Conservation (phyloP, 2,888 invertebrate species). For the Yponomeuta sedellus region DNA sequence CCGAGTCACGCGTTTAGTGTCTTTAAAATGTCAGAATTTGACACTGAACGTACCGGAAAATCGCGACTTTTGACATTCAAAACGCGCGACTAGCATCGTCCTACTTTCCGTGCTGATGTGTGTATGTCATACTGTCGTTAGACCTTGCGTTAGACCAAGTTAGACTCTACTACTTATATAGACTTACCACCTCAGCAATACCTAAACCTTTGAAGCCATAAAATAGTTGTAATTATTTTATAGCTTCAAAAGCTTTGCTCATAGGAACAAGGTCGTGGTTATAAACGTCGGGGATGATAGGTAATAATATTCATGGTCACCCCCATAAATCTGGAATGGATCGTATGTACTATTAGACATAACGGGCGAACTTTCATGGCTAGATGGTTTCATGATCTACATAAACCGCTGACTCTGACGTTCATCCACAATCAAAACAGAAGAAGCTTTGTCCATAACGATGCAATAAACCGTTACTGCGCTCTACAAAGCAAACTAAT, state of each 20-base stretch:
- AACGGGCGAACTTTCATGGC: not conserved
- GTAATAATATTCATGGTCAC: not conserved
- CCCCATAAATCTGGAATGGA: conserved; percentile 5
- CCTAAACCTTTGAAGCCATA: too few species aligned
- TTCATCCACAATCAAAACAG: not conserved
- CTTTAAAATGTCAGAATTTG: too few species aligned
- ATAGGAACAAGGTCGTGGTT: not conserved
- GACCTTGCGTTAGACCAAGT: not conserved
- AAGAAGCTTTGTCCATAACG: not conserved
- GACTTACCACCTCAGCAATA: not conserved
- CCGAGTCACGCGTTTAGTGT: too few species aligned
- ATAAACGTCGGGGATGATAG: not conserved
- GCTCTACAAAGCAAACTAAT: not conserved
- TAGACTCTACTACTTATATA: too few species aligned
- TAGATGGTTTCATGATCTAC: not conserved
- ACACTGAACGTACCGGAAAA: too few species aligned
- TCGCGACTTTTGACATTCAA: too few species aligned
- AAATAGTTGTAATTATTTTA: too few species aligned
- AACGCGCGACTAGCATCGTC: too few species aligned
- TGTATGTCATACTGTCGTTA: too few species aligned
- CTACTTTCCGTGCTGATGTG: too few species aligned
- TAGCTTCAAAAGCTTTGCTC: too few species aligned
- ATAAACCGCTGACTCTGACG: not conserved
- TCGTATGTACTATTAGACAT: not conserved
- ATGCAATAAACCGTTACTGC: not conserved